Base-by-base conservation (phyloP, 2,797 vertebrate genomes). In the Myotis findleyi region DNA sequence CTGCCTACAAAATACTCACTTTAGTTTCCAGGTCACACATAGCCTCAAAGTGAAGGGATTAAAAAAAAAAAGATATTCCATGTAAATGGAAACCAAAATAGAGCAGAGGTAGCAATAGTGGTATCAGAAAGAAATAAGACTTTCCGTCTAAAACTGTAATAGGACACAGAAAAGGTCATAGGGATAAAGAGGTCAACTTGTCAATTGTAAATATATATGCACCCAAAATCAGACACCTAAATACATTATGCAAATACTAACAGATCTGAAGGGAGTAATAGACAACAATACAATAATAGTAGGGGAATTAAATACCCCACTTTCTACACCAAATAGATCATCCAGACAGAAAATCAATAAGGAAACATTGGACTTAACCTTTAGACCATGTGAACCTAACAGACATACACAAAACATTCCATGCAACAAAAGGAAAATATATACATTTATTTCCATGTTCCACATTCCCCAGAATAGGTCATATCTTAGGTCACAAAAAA, bases 11-110 rank as follows among this genome's bases (percentile, higher is more conserved):
- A 86, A 57, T 38, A 72, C 5, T 30, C 20, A 41, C 49, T 73
- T 47, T 73, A 87, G 30, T 47, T 59, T 87, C 57, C 59, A 59
- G 38, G 55, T 36, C 7, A 36, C 55, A 62, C 10, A 9, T 18
- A 36, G n/a, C 11, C 23, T 77, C 62, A 85, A 57, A 68, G 49
- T 47, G 30, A 84, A 84, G 51, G 38, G 23, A 69, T 18, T 11
- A 27, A 77, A 59, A 30, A 62, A 25, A 77, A 5, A 59, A 13
- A 59, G 23, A 62, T 13, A 27, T 59, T 59, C 25, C 57, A 30
- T 76, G 44, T 44, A 51, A 87, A 76, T 51, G 71, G n/a, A 76
- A 76, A 88, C 59, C 59, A 68, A 68, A 89, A 79, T 68, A 79
- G 47, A 64, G 44, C 33, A 66, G 17, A 5, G 23, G 16, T 76